Conservation (phyloP, 2,113 vertebrate genomes). For the Etheostoma cragini region DNA sequence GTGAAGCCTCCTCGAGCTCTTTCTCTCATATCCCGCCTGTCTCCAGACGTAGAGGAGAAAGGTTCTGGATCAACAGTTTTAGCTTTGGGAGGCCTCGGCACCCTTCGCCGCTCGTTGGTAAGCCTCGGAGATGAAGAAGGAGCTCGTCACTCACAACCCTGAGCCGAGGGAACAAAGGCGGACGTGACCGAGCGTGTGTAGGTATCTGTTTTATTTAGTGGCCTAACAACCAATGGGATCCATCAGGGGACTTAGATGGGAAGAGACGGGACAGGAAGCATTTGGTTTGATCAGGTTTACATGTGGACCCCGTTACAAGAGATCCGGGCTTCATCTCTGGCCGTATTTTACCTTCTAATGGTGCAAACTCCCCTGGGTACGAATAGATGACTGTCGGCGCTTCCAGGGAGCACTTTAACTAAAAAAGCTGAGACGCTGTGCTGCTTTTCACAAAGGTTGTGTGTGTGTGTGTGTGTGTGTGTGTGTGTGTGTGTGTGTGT, state of each 20-base stretch:
- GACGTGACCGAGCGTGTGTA: conserved; percentile 1
- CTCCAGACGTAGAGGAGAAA: conserved; percentile 44
- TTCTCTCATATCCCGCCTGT: neutral
- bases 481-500: conserved; percentile 8
- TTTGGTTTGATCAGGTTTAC: conserved; percentile 31
- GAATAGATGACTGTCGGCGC: neutral
- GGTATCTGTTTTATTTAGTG: conserved; percentile 17
- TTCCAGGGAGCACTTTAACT: conserved; percentile 36
- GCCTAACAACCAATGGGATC: conserved; percentile 22
- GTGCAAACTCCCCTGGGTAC: conserved; percentile 8
- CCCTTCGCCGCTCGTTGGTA: neutral
- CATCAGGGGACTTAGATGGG: conserved; percentile 20
- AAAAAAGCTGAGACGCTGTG: conserved; percentile 29
- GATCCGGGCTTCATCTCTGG: conserved; percentile 18
- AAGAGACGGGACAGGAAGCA: neutral
- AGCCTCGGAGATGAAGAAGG: conserved; percentile 17
- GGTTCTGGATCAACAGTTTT: conserved; percentile 46
- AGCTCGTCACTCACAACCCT: neutral
- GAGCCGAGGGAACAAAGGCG: conserved; percentile 35
- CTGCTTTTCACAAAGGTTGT: conserved; percentile 6
- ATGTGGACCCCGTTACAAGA: conserved; percentile 41
- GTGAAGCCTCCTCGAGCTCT: neutral
- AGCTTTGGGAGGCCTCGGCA: neutral
- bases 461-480: conserved; percentile 21
- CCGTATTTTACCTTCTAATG: conserved; percentile 25